Conservation (phyloP, 2,888 invertebrate genomes). For the Noctua janthina region DNA sequence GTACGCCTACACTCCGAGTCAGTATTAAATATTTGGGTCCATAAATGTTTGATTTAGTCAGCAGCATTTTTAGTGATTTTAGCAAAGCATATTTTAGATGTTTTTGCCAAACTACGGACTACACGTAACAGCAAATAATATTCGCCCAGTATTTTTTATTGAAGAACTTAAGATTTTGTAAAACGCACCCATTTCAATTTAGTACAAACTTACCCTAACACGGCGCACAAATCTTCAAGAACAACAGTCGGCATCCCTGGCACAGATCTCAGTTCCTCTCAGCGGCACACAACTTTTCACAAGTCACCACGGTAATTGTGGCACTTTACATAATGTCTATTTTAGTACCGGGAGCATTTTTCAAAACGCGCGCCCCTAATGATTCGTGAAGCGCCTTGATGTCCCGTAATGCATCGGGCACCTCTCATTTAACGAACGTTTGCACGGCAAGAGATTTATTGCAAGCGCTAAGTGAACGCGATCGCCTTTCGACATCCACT, state of each 20-base stretch:
- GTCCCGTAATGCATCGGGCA: conserved; percentile 80
- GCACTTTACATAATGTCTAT: conserved; percentile 90
- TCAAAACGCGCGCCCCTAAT: conserved; percentile 83
- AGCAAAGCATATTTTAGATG: too few species aligned
- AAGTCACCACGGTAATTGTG: conserved; percentile 87
- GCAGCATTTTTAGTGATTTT: neutral
- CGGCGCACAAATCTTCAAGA: neutral
- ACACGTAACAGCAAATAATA: neutral
- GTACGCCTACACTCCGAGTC: neutral
- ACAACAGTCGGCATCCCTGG: conserved; percentile 58
- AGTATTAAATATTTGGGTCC: neutral
- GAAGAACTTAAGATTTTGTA: neutral
- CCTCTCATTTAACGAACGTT: conserved; percentile 77
- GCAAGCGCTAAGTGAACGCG: conserved; percentile 81
- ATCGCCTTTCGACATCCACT: conserved; percentile 75
- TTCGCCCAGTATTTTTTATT: neutral
- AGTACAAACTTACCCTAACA: neutral
- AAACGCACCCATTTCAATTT: neutral
- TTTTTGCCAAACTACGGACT: neutral
- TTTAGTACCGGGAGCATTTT: conserved; percentile 87
- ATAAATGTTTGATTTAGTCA: neutral
- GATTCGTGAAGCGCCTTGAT: conserved; percentile 85
- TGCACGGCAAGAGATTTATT: conserved; percentile 80
- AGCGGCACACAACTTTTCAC: conserved; percentile 74
- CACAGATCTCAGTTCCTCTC: conserved; percentile 35